phyloP scores from a whole-genome alignment of 1,140 invertebrate species.

The Achatina immaculata region DNA sequence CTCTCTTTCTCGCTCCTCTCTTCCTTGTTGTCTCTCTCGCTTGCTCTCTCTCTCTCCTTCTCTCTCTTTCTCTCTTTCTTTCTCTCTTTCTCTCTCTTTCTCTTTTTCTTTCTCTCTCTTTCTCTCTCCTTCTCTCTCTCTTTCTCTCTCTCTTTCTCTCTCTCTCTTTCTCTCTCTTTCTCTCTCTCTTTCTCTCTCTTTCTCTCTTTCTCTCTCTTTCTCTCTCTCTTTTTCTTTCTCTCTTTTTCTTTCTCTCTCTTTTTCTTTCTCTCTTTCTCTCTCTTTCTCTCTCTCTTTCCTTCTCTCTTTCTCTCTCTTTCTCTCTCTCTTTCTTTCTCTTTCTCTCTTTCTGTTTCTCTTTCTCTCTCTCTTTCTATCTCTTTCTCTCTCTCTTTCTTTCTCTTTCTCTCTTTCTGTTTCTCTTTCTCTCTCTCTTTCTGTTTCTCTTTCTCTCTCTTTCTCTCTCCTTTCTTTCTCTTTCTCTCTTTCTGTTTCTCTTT shows the following conservation, averaged over 20 bases:
- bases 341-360: neutral
- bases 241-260: neutral
- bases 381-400: no score
- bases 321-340: slow-evolving; percentile 3
- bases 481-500: neutral
- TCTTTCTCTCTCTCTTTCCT: neutral
- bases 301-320: neutral
- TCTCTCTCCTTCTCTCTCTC: neutral
- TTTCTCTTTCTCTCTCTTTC: neutral
- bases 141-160: neutral
- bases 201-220: neutral
- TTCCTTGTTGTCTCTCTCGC: no score
- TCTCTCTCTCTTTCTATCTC: no score
- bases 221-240: slow-evolving; percentile 10
- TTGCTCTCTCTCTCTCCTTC: no score
- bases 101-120: slow-evolving; percentile 14
- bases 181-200: neutral
- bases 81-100: slow-evolving; percentile 21
- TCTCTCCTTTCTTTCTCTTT: neutral
- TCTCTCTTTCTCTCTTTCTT: no score
- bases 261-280: neutral
- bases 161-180: neutral
- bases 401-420: neutral
- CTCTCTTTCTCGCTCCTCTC: neutral
- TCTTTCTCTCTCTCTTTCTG: neutral